Conservation (phyloP, 1,140 invertebrate genomes). For the Gonatopus flavifemur region DNA sequence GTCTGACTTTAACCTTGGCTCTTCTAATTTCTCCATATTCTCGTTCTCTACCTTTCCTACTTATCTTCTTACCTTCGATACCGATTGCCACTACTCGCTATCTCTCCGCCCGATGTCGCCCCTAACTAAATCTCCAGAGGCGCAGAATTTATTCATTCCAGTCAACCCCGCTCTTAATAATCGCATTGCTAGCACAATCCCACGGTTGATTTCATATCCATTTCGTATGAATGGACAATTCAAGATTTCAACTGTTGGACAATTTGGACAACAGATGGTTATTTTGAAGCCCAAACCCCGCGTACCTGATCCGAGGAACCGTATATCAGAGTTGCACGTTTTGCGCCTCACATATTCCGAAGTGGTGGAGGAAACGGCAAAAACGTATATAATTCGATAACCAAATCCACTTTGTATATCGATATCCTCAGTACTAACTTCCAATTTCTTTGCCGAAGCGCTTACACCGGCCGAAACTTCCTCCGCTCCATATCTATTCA, state of each 20-base stretch:
- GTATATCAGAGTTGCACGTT: background rate
- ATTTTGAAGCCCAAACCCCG: background rate
- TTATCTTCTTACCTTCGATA: too few species aligned
- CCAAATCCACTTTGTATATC: background rate
- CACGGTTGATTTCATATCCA: background rate
- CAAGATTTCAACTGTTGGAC: background rate
- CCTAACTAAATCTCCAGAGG: too few species aligned
- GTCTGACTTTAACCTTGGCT: too few species aligned
- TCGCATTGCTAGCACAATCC: conserved; percentile 1
- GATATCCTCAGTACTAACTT: background rate
- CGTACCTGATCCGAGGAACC: background rate
- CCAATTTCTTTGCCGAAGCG: background rate
- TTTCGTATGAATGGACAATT: background rate
- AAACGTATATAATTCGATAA: background rate
- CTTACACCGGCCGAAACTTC: background rate
- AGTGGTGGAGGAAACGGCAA: background rate
- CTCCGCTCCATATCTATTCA: background rate
- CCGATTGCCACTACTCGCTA: too few species aligned
- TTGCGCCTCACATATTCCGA: background rate
- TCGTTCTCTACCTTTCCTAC: too few species aligned
- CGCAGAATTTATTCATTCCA: too few species aligned
- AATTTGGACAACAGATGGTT: background rate
- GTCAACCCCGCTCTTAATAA: background rate
- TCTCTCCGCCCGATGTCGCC: too few species aligned
- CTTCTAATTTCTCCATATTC: too few species aligned